Conservation (phyloP, 2,113 vertebrate species). For the Tricholaema leucomelas region DNA sequence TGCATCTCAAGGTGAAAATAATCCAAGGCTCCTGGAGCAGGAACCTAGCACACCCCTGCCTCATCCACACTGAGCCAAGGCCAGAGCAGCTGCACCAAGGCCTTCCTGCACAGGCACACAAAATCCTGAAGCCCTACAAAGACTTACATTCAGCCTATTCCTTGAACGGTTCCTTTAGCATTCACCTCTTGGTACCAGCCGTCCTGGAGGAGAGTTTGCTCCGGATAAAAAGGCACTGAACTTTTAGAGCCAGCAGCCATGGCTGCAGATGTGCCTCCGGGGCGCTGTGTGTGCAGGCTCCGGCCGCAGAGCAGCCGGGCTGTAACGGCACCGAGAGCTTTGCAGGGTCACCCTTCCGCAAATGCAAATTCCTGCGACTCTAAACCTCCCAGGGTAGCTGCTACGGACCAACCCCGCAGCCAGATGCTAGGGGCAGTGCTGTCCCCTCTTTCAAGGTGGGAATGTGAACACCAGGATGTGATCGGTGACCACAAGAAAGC, state of each 20-base stretch:
- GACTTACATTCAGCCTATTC: not conserved
- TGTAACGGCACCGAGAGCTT: not conserved
- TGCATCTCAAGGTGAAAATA: not conserved
- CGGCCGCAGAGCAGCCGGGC: accelerated
- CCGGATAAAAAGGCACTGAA: not conserved
- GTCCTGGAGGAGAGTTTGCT: not conserved
- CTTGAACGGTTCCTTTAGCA: not conserved
- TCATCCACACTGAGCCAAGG: accelerated
- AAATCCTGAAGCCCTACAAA: not conserved
- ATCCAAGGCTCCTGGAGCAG: not conserved
- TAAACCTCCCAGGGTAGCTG: accelerated
- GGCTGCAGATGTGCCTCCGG: not conserved
- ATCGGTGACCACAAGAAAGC: not conserved
- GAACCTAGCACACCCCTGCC: not conserved
- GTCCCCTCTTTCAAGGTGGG: not conserved
- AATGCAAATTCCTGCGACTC: not conserved
- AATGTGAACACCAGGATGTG: not conserved
- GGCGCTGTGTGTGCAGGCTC: accelerated
- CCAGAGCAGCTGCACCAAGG: not conserved
- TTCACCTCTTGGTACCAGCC: not conserved
- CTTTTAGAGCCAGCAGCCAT: not conserved
- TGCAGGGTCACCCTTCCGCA: not conserved
- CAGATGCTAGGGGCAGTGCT: accelerated
- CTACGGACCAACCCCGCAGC: accelerated
- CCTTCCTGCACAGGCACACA: not conserved